Base-by-base conservation (phyloP, 2,797 vertebrate genomes). In the Cryptoprocta ferox region DNA sequence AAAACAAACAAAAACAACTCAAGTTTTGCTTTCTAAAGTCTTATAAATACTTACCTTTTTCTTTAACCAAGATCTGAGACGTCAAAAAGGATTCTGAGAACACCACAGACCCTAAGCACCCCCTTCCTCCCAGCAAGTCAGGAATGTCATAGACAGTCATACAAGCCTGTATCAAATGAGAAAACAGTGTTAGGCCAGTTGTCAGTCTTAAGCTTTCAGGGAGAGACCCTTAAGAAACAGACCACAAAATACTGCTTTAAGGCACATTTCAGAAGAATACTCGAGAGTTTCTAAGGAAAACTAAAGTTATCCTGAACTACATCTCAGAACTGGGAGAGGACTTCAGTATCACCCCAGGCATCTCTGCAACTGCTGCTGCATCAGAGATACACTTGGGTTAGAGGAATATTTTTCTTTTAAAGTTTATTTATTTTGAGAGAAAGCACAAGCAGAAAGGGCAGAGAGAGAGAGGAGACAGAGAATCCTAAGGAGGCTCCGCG, bases 41-140 rank as follows among this genome's bases (percentile, higher is more conserved):
- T 91, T 1, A 79, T 35, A 68, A 32, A 63, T 14, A 97, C 97
- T 97, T 97, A 99, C 99, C 99, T 98, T 99, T 99, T 96, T 99
- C 99, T 96, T 99, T 99, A 91, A 99, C 99, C 94, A 98, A 99
- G 88, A 99, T 99, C 94, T 98, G 99, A 45, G 99, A 99, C 68
- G 99, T 99, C 95, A 99, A 96, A 97, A 99, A 99, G 0, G 99
- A 99, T 87, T 99, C 99, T 10, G 99, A 99, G 98, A 99, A 99
- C 94, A 99, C 99, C 68, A 99, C 98, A 39, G 99, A 99, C 42
- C 99, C 99, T 95, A 99, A 98, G 96, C 98, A 98, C 0, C 98
- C 99, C 19, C 97, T 97, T 42, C 98, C 98, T 10, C 98, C 96
- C 90, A 99, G 99, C 92, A 99, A 97, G 97, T 99, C 99, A 63